Evolutionary conservation across 2,113 vertebrate genomes (phyloP).

Genomic region (Otus sunia): DNA sequence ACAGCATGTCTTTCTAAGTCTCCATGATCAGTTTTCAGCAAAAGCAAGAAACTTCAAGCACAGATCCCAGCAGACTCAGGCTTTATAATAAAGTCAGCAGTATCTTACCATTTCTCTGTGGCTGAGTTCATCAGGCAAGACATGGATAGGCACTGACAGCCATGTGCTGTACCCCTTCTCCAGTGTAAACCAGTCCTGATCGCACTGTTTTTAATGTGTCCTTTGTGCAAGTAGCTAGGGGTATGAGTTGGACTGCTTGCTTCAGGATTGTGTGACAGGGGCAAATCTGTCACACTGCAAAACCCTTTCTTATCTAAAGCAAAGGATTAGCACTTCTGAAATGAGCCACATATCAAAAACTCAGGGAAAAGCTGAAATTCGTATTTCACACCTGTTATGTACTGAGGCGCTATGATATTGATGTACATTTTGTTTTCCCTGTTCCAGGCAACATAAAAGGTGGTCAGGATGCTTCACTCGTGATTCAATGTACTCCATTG

Average conservation of each 20-base stretch:
- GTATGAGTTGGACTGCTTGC: neutral
- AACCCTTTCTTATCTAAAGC: neutral
- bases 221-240: neutral
- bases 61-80: neutral
- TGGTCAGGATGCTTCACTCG: neutral
- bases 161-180: neutral
- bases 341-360: neutral
- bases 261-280: neutral
- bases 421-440: neutral
- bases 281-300: neutral
- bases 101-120: neutral
- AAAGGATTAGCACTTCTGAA: constrained; percentile 24
- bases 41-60: constrained; percentile 17
- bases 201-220: neutral
- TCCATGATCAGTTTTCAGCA: constrained; percentile 51
- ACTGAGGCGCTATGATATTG: neutral
- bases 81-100: neutral
- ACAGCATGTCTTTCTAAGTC: constrained; percentile 12
- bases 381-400: neutral
- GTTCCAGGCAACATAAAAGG: neutral
- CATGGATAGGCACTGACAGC: neutral
- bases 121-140: neutral
- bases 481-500: neutral
- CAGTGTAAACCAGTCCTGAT: neutral
- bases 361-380: neutral